Evolutionary conservation across 1,140 invertebrate genomes (phyloP), one percentile per base, ranked within the genome.

Genomic region (Papilio dardanus): DNA sequence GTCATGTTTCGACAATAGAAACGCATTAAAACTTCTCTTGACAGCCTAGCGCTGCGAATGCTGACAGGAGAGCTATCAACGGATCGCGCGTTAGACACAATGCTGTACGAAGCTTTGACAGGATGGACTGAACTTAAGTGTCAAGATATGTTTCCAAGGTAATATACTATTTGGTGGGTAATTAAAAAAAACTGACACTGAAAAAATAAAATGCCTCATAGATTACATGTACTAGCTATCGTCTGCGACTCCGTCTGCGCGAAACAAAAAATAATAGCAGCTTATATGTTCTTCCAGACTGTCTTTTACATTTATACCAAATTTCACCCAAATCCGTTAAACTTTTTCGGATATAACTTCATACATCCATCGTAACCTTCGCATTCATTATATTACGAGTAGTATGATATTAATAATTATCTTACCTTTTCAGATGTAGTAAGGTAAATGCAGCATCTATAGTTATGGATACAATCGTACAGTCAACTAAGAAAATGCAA

Each of bases 71-170:
- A 94, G 65, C 83, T 95, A 50, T 83, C 92, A 0, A 81, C 92
- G 0, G 94, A 94, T n/a, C 83, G 84, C n/a, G 94, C 93, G 0
- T 73, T 94, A 7, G 93, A 94, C 71, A 92, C 88, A 4, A 82
- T 94, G 75, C 46, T 94, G n/a, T 89, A 91, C 28, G 94, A 94
- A 78, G 88, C 88, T 0, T 82, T 94, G 0, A 84, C 81, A 0
- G 94, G 93, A 4, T 93, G 92, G 88, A 90, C 84, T 0, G 85
- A 87, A 10, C 84, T 95, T 0, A 83, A 90, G 28, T 95, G 94
- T 77, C 79, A 88, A 33, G 88, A 92, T 30, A 88, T 95, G 81
- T 94, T 94, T 77, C 94, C 94, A 0, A 94, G 88, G 94, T 95
- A 83, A 76, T 16, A 19, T n/a, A 16, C 1, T 14, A 31, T 12